A percentile compares a stretch with the other conserved stretches of the same genome.
phyloP scores from a whole-genome alignment of 2,797 vertebrate genomes.

The Squalus acanthias region DNA sequence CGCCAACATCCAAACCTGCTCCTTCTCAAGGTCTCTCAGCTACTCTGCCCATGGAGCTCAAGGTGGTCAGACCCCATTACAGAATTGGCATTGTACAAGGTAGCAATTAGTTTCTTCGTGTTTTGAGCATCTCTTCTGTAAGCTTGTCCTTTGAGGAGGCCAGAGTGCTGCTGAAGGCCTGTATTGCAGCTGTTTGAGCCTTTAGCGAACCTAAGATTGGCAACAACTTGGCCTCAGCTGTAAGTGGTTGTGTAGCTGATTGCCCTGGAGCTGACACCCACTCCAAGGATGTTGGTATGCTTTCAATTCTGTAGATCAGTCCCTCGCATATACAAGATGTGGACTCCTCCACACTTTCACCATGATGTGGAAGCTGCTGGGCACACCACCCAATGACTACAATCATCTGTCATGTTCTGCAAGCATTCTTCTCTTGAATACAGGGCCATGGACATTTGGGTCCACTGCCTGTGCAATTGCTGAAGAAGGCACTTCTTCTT shows the following conservation, averaged over 20 bases:
- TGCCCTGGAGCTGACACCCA: not conserved
- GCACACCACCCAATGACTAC: not conserved
- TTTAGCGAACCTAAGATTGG: not conserved
- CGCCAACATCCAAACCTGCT: not conserved
- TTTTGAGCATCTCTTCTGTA: not conserved
- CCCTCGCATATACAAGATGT: not conserved
- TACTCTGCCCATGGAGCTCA: not conserved
- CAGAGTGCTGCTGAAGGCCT: not conserved
- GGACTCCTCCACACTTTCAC: not conserved
- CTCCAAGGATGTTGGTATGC: not conserved
- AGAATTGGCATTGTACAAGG: not conserved
- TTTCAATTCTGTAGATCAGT: not conserved
- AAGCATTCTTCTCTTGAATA: not conserved
- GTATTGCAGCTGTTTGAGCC: too few relatives aligned
- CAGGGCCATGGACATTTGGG: not conserved
- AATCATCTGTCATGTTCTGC: not conserved
- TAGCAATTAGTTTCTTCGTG: not conserved
- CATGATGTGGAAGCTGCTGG: not conserved
- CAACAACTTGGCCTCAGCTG: not conserved
- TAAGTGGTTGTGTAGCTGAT: not conserved
- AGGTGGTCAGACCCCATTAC: not conserved
- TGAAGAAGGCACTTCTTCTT: not conserved
- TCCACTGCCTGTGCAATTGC: not conserved
- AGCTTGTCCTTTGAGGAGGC: not conserved
- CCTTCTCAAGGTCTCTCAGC: not conserved